Evolutionary conservation across 1,140 invertebrate genomes (phyloP), one percentile per base, ranked within the genome.

Genomic region (Myzus persicae): DNA sequence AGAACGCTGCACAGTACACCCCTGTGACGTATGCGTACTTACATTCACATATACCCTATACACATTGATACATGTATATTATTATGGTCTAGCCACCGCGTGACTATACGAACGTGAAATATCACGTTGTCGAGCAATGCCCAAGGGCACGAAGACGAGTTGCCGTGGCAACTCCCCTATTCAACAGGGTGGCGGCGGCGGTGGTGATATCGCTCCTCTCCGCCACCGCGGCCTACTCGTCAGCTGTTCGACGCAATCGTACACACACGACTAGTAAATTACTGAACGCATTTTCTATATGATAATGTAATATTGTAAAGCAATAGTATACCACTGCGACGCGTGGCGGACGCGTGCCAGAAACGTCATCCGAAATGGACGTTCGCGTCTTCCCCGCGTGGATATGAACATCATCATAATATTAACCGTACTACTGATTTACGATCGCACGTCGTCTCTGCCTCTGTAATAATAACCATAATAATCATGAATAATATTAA

Each of bases 101-200:
- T 40, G 42, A 84, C 24, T 87, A 44, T 44, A 46, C 46, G 44
- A 20, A 48, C 82, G 82, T 40, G 38, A 42, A 26, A 85, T 85
- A 54, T 48, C 38, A 89, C 36, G 48, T 54, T 46, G 85, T 88
- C 44, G 31, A 88, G 46, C 46, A 51, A 54, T 54, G 46, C 88
- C 48, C 51, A 67, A 90, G 51, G 89, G 51, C 89, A 76, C 31
- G 59, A 76, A 76, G 59, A 76, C 59, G 59, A 44, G 89, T 90
- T 90, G 76, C 81, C 76, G 81, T 84, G 46, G 81, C 81, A 93
- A 93, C 91, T 93, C 91, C 91, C 91, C 81, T 54, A 92, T 93
- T 93, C 91, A 93, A 93, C 91, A 93, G 91, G 91, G 48, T 93
- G 67, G 38, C 18, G 46, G 36, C 7, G 36, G 11, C 18, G 46